Evolutionary conservation across 2,888 invertebrate species (phyloP), one percentile per base, ranked within the genome.

Genomic region (Bruchidius siliquastri): DNA sequence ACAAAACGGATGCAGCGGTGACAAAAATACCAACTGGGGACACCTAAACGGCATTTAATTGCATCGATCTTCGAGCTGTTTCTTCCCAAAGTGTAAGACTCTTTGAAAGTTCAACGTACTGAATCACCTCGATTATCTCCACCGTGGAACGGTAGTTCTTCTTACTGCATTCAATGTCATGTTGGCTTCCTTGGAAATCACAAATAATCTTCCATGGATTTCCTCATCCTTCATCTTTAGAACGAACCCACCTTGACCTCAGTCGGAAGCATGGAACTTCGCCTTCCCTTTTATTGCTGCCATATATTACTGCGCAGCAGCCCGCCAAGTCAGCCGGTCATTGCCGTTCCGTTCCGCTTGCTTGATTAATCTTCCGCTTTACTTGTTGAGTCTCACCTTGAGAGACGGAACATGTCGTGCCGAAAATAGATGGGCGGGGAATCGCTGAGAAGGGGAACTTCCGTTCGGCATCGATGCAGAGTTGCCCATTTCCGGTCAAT

Each of bases 281-380:
- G 8, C 49, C 49, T 68, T 74, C 73, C 73, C 76, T 77, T 78
- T 78, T 78, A 78, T 78, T 76, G 76, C 76, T 13, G 75, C 75
- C 74, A 77, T 77, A 78, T 76, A 78, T 78, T 77, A 77, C 75
- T 49, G 75, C 18, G 49, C 30, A 8, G 49, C 49, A 13, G 72
- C 74, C 49, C 49, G 49, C 49, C 49, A 49, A 49, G 49, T 49
- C 49, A 49, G 49, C 18, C 49, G 74, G 76, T 77, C 76, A 71
- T 74, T 74, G 75, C 72, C 71, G 22, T 76, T 74, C 76, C 74
- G 77, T 76, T 78, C 75, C 77, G 77, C 77, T 75, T 74, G 70
- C 78, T 78, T 77, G 78, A 78, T 78, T 78, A 78, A 78, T 78
- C 75, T 76, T 75, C 74, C 74, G 75, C 73, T 71, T 74, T 76